Evolutionary conservation across 1,140 invertebrate genomes (phyloP).

Genomic region (Drosophila eugracilis): DNA sequence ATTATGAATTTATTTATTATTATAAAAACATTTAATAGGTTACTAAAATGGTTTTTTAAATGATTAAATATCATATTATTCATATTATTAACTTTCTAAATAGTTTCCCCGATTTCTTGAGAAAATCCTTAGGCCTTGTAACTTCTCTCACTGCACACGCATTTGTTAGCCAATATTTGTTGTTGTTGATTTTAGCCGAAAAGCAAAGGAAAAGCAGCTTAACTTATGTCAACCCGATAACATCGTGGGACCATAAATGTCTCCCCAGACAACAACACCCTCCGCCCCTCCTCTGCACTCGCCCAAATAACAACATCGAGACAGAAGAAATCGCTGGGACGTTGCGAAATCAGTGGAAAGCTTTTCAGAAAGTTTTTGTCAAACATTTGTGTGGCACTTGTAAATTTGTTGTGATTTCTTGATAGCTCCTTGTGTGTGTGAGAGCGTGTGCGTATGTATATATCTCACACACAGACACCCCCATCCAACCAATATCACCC

Average conservation of each 20-base stretch:
- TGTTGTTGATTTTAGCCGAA: constrained; percentile 69
- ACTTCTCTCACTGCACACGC: constrained; percentile 22
- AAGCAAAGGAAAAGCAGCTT: constrained; percentile 81
- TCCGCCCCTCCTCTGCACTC: neutral
- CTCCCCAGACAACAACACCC: constrained; percentile 43
- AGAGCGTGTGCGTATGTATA: neutral
- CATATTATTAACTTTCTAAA: too few relatives aligned
- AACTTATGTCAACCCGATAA: constrained; percentile 82
- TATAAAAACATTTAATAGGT: too few relatives aligned
- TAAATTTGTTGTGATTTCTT: constrained; percentile 84
- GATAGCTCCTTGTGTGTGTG: constrained; percentile 69
- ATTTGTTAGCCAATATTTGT: constrained; percentile 48
- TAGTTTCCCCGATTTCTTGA: too few relatives aligned
- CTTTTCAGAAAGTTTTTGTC: constrained; percentile 82
- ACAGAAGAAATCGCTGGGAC: constrained; percentile 75
- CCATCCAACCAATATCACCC: too few relatives aligned
- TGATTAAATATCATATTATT: too few relatives aligned
- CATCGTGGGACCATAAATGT: constrained; percentile 79
- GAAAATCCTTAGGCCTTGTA: neutral
- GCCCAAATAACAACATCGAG: constrained; percentile 23
- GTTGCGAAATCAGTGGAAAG: constrained; percentile 81
- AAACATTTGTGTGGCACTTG: constrained; percentile 83
- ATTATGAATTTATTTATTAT: neutral
- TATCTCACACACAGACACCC: neutral
- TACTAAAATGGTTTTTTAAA: too few relatives aligned